These are phyloP conservation scores for Amiota communis DNA, from an alignment of 2,888 invertebrate species.

Conservation along the genomic window DNA sequence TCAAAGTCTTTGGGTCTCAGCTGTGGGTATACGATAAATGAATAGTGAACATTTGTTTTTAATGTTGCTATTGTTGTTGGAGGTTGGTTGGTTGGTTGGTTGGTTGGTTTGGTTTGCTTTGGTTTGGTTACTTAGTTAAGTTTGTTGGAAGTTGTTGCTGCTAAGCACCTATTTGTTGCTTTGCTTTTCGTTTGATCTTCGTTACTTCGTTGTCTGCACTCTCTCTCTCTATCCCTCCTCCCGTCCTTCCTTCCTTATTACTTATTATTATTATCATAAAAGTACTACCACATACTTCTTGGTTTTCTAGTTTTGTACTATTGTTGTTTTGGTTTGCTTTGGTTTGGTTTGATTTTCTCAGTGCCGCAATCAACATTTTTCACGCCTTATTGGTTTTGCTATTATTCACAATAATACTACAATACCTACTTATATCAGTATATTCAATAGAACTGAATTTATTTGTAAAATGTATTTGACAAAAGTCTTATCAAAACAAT, in stretches of 20 bases:
- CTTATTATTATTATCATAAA: too few species aligned
- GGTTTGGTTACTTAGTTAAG: too few species aligned
- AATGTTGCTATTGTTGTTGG: slow-evolving; percentile 18
- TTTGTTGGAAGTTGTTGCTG: too few species aligned
- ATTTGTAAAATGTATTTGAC: too few species aligned
- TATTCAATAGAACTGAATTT: too few species aligned
- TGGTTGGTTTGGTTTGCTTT: too few species aligned
- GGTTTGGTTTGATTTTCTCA: slow-evolving; percentile 27
- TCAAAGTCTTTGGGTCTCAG: too few species aligned
- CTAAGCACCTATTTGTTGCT: too few species aligned
- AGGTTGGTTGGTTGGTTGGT: neutral
- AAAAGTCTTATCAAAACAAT: too few species aligned
- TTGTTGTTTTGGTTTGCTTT: slow-evolving; percentile 31
- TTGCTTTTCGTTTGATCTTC: too few species aligned
- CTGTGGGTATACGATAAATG: slow-evolving; percentile 18
- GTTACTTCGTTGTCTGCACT: too few species aligned
- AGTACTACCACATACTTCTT: neutral
- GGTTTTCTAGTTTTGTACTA: neutral
- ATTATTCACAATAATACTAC: slow-evolving; percentile 38
- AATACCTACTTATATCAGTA: too few species aligned
- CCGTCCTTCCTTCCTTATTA: neutral
- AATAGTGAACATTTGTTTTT: slow-evolving; percentile 11
- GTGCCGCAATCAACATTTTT: slow-evolving; percentile 42
- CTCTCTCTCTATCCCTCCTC: neutral
- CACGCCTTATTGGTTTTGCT: slow-evolving; percentile 62